Evolutionary conservation across 1,140 invertebrate genomes (phyloP), one percentile per base, ranked within the genome.

Genomic region (Cyphomyrmex costatus): DNA sequence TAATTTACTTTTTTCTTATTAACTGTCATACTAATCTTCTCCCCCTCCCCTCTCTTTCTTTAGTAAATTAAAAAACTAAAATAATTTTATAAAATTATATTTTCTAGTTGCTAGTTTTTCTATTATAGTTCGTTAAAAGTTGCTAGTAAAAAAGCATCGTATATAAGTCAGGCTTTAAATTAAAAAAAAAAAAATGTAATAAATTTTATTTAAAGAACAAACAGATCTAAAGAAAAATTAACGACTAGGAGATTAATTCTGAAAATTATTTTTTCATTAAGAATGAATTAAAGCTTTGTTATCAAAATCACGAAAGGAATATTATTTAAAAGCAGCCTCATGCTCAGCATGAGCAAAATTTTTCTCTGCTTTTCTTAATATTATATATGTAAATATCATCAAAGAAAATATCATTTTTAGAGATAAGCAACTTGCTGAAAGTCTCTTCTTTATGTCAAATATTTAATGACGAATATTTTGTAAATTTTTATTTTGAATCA

Each of bases 401-500:
- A 65, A 79, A 27, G 3, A 65, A 63, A 70, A 70, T 56, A 70
- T 36, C 2, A 58, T 56, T 42, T 56, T 33, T 27, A 19, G 6
- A 56, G 21, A 56, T 27, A 56, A 42, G 49, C 10, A 51, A 19
- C 21, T 53, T 53, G 2, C n/a, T 66, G 42, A n/a, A 24, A 16
- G 12, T 49, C 21, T 68, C 63, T 70, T 10, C 19, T 8, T 36
- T 36, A 68, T 27, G 33, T 80, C 8, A 68, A 70, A 21, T 56
- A 53, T 60, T 80, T 53, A 80, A 68, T 80, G 56, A 80, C 27
- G 30, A 33, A 68, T 66, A 68, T 79, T 68, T 30, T n/a, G 16
- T 49, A 49, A 53, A 24, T 78, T 78, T 78, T 78, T 21, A 51
- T 8, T 36, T 30, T 10, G 19, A 6, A 21, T 78, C 51, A 65